Percentiles rank a stretch among this genome's conserved stretches.
Evolutionary conservation across 2,797 vertebrate species (phyloP).

Genomic region (Glyptemys insculpta): DNA sequence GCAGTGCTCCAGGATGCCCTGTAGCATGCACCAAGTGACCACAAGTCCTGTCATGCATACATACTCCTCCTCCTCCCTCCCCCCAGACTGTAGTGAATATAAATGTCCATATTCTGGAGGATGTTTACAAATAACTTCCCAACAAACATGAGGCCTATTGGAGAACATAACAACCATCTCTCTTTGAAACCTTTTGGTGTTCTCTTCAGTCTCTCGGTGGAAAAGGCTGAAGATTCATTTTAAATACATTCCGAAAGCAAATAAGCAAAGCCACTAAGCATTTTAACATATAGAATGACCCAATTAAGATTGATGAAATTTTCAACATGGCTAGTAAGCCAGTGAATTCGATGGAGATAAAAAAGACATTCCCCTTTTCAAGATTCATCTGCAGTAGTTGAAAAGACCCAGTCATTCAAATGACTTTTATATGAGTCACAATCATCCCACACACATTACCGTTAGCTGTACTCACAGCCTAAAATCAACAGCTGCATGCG

Average conservation of each 20-base stretch:
- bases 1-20: not conserved
- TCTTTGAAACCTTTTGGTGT: conserved; percentile 1
- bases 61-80: not conserved
- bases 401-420: conserved; percentile 47
- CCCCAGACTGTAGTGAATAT: not conserved
- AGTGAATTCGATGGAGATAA: conserved; percentile 6
- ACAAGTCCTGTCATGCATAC: not conserved
- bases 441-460: conserved; percentile 30
- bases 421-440: conserved; percentile 48
- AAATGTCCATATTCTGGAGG: not conserved
- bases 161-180: conserved; percentile 4
- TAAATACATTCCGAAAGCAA: not conserved
- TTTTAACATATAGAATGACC: not conserved
- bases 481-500: not conserved
- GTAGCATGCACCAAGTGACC: not conserved
- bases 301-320: conserved; percentile 36
- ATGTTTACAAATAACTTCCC: conserved; percentile 1
- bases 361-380: conserved; percentile 33
- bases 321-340: conserved; percentile 37
- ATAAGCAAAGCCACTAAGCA: conserved; percentile 17
- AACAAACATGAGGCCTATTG: conserved; percentile 20
- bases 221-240: conserved; percentile 31
- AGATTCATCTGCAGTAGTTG: conserved; percentile 40
- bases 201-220: not conserved
- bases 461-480: conserved; percentile 21